Base-by-base conservation (phyloP, 2,888 invertebrate genomes). In the Scrobipalpa atriplicella region DNA sequence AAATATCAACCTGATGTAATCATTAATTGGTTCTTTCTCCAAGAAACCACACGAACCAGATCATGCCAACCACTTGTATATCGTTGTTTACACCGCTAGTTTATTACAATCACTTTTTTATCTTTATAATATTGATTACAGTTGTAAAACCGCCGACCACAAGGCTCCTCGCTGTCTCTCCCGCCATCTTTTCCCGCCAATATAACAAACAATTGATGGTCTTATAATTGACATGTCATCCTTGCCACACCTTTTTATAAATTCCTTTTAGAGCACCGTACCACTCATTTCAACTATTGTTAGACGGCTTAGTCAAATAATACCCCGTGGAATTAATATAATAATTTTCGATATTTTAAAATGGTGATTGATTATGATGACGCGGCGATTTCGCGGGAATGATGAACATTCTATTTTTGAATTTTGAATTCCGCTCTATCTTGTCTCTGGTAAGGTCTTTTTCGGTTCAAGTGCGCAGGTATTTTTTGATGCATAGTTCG, bases 331-430 rank as follows among this genome's bases (percentile, higher is more conserved):
- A 87, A 92, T 91, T 92, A 92, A 92, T 92, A 88, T 90, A 89
- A 87, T 88, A 87, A 90, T 89, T 87, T 86, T 83, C 77, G 82
- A 87, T 87, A 85, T 86, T 84, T 84, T 83, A 85, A 78, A 88
- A 87, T 86, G 87, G 89, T 92, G 92, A 92, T 92, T 92, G 92
- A 92, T 92, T 90, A 85, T 81, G 77, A 78, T 92, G 92, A 92
- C 83, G 78, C 72, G 71, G 90, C 90, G 71, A 75, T 84, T 63
- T 63, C 29, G 52, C 58, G 58, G 29, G 38, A 38, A 77, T 73
- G 70, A 68, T 69, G 72, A 71, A 38, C 38, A n/a, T 58, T 58
- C 58, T 36, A 36, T 58, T 58, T 58, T 67, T 69, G 67, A 67
- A 66, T 71, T 77, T 72, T 71, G 67, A 76, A 75, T 75, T 73